Evolutionary conservation across 2,113 vertebrate genomes (phyloP), one percentile per base, ranked within the genome.

Genomic region (Ceuthmochares aereus): DNA sequence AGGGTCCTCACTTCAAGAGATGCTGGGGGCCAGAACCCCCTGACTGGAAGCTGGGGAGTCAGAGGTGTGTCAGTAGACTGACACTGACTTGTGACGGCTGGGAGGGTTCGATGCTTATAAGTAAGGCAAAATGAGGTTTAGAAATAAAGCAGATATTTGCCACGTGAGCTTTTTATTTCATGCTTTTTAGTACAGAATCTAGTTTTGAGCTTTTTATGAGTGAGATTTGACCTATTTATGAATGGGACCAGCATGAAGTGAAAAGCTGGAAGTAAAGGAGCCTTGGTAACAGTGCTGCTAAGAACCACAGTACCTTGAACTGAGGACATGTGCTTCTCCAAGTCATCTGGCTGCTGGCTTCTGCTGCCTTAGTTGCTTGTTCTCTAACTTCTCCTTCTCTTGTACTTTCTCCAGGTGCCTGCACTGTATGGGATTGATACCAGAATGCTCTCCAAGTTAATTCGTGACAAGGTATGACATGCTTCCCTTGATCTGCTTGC

Each of bases 341-440:
- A 62, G 42, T 74, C 20, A 23, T 62, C 37, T 88, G 42, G 25
- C 43, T 88, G 36, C 37, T 68, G 6, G 62, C 51, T 83, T 87
- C 36, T 23, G 51, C 56, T 21, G 14, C 23, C 59, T 69, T 66
- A 75, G 34, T 42, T 90, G 27, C 55, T 73, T 73, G 27, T 90
- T 95, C 51, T 83, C 70, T 82, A 25, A 34, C 18, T 76, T 89
- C 5, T 1, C 9, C 26, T 37, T 70, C 32, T 77, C 37, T 64
- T 89, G 47, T 76, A 55, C 95, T 96, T 81, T 93, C 67, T 84
- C 67, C 89, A 99, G 99, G 97, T 99, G 58, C 99, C 99, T 92
- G 99, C 99, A 3, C 97, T 99, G 56, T 99, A 98, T 97, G 99
- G 99, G 70, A 98, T 99, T 63, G 99, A 99, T 92, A 99, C 99